phyloP scores from a whole-genome alignment of 2,888 invertebrate species.

The Cephus pygmeus region DNA sequence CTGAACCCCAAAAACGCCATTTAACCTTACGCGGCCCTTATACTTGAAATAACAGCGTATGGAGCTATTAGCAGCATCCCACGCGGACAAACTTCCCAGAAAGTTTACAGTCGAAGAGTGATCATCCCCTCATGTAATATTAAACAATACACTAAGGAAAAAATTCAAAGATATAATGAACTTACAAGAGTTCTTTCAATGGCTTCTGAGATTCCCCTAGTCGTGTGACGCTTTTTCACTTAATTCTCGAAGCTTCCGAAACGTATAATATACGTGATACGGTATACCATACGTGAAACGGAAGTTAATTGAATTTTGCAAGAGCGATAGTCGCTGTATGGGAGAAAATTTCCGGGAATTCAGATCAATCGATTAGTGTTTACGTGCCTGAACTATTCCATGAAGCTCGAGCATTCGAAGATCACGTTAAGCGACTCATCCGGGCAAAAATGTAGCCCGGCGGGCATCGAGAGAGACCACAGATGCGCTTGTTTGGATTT shows the following conservation, averaged over 20 bases:
- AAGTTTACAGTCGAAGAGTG: not conserved
- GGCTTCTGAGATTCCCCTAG: not conserved
- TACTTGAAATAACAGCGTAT: conserved; percentile 48
- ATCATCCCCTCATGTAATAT: not conserved
- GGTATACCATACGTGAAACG: not conserved
- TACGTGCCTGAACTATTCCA: conserved; percentile 15
- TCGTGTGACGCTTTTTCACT: not conserved
- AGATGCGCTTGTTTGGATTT: conserved; percentile 47
- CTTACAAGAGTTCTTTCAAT: not conserved
- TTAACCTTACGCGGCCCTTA: conserved; percentile 39
- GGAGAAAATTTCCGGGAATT: conserved; percentile 8
- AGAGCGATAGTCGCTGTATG: not conserved
- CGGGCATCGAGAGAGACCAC: conserved; percentile 26
- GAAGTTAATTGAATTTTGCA: not conserved
- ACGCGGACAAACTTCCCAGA: not conserved
- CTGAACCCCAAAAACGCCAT: conserved; percentile 45
- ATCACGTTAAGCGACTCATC: conserved; percentile 30
- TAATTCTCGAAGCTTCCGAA: not conserved
- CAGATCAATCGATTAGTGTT: conserved; percentile 18
- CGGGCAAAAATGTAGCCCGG: conserved; percentile 20
- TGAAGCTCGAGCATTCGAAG: conserved; percentile 26
- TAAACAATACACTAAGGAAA: not conserved
- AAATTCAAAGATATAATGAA: not conserved
- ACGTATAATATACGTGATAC: not conserved
- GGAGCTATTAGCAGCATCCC: conserved; percentile 31